phyloP scores from a whole-genome alignment of 2,888 invertebrate species.

The Entomobrya proxima region DNA sequence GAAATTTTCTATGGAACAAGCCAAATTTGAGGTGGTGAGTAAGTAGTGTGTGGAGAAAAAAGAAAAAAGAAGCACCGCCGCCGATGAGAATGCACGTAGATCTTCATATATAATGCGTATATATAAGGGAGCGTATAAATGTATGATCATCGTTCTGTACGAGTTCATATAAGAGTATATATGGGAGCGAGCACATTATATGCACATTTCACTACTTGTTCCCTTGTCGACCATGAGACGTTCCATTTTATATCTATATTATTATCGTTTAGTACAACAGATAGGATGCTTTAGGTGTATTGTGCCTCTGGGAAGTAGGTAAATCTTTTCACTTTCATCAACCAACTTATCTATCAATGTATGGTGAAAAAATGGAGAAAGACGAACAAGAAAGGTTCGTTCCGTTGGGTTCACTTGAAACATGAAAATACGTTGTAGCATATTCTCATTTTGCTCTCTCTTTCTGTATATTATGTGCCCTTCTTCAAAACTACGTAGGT shows the following conservation, averaged over 20 bases:
- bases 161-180: neutral
- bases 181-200: neutral
- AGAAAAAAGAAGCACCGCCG: neutral
- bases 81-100: neutral
- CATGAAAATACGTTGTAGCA: neutral
- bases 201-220: constrained; percentile 27
- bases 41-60: neutral
- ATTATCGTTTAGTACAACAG: constrained; percentile 61
- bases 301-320: constrained; percentile 66
- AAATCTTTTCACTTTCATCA: constrained; percentile 69
- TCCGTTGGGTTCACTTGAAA: constrained; percentile 11
- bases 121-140: neutral
- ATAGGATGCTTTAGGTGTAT: constrained; percentile 57
- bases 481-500: too few relatives aligned
- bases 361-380: neutral
- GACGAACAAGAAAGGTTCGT: neutral
- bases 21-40: constrained; percentile 19
- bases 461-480: neutral
- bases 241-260: constrained; percentile 59
- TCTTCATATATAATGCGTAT: neutral
- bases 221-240: constrained; percentile 57
- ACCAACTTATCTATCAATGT: constrained; percentile 61
- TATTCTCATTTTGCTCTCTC: neutral
- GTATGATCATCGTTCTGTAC: neutral
- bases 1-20: neutral